Evolutionary conservation across 2,888 invertebrate genomes (phyloP).

Genomic region (Drosophila siamana): DNA sequence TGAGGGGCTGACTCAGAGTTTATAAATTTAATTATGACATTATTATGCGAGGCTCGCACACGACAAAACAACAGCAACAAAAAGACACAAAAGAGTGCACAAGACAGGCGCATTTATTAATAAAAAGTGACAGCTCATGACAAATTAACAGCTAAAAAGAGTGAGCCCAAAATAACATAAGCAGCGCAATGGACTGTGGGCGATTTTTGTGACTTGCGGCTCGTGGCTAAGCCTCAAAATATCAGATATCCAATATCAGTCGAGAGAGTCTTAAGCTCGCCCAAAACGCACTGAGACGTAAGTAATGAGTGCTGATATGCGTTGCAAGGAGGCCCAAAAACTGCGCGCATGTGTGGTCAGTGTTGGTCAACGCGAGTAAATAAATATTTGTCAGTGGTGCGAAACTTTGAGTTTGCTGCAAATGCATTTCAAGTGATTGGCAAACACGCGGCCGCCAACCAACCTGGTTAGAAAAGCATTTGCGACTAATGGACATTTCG

Average conservation of each 20-base stretch:
- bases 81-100: constrained; percentile 19
- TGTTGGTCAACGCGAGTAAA: constrained; percentile 68
- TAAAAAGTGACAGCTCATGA: constrained; percentile 72
- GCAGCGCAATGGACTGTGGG: constrained; percentile 55
- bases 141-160: constrained; percentile 70
- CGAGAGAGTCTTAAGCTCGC: constrained; percentile 56
- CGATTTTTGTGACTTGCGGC: constrained; percentile 53
- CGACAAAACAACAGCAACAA: constrained; percentile 18
- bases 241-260: constrained; percentile 65
- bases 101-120: constrained; percentile 59
- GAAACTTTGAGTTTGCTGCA: constrained; percentile 42
- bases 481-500: constrained; percentile 58
- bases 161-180: constrained; percentile 29
- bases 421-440: constrained; percentile 78
- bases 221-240: constrained; percentile 57
- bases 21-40: constrained; percentile 80
- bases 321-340: constrained; percentile 45
- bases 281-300: constrained; percentile 58
- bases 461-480: constrained; percentile 28
- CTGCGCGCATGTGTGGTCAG: constrained; percentile 47
- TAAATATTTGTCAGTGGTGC: constrained; percentile 54
- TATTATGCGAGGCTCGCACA: constrained; percentile 73
- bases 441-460: constrained; percentile 57
- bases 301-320: constrained; percentile 60
- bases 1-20: constrained; percentile 64